These are phyloP conservation scores for Mastomys coucha DNA, from an alignment of 2,113 vertebrate genomes.

Conservation along the genomic window DNA sequence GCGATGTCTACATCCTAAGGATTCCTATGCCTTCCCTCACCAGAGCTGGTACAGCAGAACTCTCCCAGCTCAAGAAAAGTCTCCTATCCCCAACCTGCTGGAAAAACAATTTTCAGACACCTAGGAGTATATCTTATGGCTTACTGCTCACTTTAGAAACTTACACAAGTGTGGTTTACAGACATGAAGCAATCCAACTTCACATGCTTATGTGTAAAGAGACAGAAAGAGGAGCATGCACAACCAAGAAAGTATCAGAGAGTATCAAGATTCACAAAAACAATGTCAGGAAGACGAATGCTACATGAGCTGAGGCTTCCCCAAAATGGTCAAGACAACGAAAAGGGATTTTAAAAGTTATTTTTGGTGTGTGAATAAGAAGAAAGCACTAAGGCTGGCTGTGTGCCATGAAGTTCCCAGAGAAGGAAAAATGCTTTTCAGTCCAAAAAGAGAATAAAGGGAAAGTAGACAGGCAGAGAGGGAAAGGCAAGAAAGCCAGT, in stretches of 20 bases:
- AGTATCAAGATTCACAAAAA: neutral
- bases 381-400: neutral
- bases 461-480: neutral
- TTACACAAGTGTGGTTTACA: neutral
- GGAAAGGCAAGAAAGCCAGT: neutral
- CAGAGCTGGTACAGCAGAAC: neutral
- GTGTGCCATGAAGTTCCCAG: neutral
- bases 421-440: slow-evolving; percentile 38
- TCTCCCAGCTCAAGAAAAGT: neutral
- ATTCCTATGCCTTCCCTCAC: neutral
- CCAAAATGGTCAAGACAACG: slow-evolving; percentile 62
- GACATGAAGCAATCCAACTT: neutral
- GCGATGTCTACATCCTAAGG: neutral
- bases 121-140: neutral
- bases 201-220: neutral
- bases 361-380: slow-evolving; percentile 60
- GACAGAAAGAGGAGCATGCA: neutral
- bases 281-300: slow-evolving; percentile 52
- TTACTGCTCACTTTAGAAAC: neutral
- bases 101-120: slow-evolving; percentile 11
- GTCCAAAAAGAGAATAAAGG: slow-evolving; percentile 7
- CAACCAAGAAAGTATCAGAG: neutral
- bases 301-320: neutral
- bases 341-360: slow-evolving; percentile 61
- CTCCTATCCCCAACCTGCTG: neutral